Conservation (phyloP, 2,797 vertebrate genomes). For the Trematomus bernacchii region DNA sequence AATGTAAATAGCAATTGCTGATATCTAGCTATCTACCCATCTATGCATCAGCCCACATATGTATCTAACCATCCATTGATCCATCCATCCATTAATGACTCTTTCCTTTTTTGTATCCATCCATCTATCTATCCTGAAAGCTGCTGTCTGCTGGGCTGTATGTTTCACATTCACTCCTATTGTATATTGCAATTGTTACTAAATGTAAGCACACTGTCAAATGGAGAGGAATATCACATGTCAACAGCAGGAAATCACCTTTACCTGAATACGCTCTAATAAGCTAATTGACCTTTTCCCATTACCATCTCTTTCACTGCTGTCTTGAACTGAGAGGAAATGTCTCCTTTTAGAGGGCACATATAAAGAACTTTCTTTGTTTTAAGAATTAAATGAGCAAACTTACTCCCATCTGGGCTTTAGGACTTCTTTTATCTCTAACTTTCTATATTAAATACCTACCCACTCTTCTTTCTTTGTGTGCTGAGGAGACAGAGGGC, state of each 20-base stretch:
- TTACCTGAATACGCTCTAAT: conserved; percentile 81
- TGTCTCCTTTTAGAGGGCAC: conserved; percentile 52
- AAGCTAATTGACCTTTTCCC: conserved; percentile 87
- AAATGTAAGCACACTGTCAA: conserved; percentile 64
- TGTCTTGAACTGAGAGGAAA: conserved; percentile 62
- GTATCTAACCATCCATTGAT: not conserved
- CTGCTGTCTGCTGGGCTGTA: conserved; percentile 23
- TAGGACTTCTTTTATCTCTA: conserved; percentile 63
- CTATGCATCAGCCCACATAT: conserved; percentile 8
- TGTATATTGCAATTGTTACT: conserved; percentile 70
- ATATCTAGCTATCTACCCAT: no score
- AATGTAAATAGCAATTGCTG: no score
- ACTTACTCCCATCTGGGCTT: conserved; percentile 53
- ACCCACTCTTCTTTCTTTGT: conserved; percentile 57
- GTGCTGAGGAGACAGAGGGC: conserved; percentile 74
- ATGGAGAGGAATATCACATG: conserved; percentile 65
- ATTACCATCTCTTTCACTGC: conserved; percentile 61
- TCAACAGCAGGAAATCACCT: conserved; percentile 78
- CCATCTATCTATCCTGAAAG: not conserved
- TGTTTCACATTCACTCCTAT: conserved; percentile 42
- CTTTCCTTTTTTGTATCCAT: not conserved
- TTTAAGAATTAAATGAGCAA: conserved; percentile 69
- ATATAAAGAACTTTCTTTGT: conserved; percentile 62
- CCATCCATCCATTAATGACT: not conserved
- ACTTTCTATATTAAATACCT: conserved; percentile 59